Percentiles rank a stretch among this genome's conserved stretches.
phyloP scores from a whole-genome alignment of 1,140 invertebrate species.

The Anastrepha ludens region DNA sequence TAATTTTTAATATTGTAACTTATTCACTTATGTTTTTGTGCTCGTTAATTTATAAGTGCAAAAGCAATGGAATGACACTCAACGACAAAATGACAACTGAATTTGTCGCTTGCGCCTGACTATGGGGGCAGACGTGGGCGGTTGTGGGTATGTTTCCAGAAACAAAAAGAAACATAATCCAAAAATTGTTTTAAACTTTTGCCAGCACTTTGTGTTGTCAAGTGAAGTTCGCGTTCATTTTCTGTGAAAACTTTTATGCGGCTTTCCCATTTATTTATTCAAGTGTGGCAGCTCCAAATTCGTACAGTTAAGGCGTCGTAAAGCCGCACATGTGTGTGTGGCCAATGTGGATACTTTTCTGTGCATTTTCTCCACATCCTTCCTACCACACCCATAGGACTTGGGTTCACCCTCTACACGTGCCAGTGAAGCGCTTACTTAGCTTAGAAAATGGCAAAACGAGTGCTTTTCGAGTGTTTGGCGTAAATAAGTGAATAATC shows the following conservation, averaged over 20 bases:
- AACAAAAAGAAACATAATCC: constrained; percentile 3
- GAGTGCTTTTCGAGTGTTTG: constrained; percentile 35
- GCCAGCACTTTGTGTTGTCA: not conserved
- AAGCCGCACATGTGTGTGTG: not conserved
- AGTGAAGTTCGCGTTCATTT: not conserved
- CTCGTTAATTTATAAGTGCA: not conserved
- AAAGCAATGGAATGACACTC: not conserved
- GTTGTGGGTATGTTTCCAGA: not conserved
- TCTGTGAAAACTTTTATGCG: constrained; percentile 33
- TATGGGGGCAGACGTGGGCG: not conserved
- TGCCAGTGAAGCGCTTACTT: constrained; percentile 39
- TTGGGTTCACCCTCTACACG: not conserved
- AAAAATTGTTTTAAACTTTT: constrained; percentile 58
- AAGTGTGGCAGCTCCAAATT: constrained; percentile 9
- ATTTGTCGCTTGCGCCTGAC: constrained; percentile 7
- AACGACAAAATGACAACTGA: not conserved
- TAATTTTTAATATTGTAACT: too few relatives aligned
- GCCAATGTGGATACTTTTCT: not conserved
- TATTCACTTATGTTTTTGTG: not conserved
- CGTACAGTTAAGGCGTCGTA: not conserved
- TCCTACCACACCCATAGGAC: not conserved
- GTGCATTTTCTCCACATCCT: not conserved
- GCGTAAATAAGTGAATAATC: constrained; percentile 36
- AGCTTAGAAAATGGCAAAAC: constrained; percentile 41
- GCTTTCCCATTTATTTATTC: constrained; percentile 45